Percentiles rank a stretch among this genome's conserved stretches.
phyloP scores from a whole-genome alignment of 2,113 vertebrate species.

The Pteronura brasiliensis region DNA sequence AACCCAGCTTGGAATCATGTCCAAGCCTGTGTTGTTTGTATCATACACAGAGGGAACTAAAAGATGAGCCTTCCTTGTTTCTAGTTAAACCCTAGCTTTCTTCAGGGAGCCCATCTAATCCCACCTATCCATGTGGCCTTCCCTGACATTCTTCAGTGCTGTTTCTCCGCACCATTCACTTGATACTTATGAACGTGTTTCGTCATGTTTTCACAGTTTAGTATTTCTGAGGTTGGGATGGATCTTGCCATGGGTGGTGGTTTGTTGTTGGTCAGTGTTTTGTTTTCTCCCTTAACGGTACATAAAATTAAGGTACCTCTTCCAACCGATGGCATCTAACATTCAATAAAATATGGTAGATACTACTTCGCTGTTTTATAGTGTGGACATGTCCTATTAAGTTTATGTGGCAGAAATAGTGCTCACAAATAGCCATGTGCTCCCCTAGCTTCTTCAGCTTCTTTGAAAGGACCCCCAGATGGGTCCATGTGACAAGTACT shows the following conservation, averaged over 20 bases:
- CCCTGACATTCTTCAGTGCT: background rate
- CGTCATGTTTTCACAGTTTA: background rate
- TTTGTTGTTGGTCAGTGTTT: background rate
- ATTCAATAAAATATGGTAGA: background rate
- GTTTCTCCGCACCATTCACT: background rate
- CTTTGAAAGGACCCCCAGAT: background rate
- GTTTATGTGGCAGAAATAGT: background rate
- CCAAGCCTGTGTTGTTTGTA: background rate
- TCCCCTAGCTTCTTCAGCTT: background rate
- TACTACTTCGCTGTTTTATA: background rate
- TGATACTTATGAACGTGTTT: background rate
- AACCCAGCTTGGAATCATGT: background rate
- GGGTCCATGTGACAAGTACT: background rate
- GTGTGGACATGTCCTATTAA: background rate
- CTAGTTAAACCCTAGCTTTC: background rate
- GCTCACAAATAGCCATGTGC: background rate
- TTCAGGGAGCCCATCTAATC: background rate
- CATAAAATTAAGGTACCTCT: background rate
- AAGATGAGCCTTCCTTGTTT: background rate
- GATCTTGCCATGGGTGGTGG: background rate
- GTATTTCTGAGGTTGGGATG: background rate
- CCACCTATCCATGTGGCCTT: no score
- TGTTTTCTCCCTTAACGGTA: background rate
- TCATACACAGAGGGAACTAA: rapidly evolving
- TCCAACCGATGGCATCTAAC: background rate